Evolutionary conservation across 2,113 vertebrate genomes (phyloP), one percentile per base, ranked within the genome.

Genomic region (Eubucco bourcierii): DNA sequence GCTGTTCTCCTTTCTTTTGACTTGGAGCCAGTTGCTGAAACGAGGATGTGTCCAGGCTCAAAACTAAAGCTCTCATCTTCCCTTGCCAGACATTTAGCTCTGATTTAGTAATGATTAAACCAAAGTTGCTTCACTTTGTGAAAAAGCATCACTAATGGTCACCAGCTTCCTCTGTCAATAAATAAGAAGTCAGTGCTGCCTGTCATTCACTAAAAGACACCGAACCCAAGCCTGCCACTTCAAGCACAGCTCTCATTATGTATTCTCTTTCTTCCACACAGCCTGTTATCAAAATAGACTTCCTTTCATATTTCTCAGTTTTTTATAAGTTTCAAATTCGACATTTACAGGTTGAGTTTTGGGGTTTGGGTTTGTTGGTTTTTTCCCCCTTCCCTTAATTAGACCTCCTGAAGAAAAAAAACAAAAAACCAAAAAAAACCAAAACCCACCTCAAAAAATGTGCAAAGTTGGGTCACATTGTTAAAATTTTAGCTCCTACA

Each of bases 211-310:
- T 91, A 55, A 93, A 94, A 95, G 83, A 81, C 75, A 83, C n/a
- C 68, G 78, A 90, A 85, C 29, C 55, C 34, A 77, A 87, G 60
- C 21, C 79, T 94, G 83, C 39, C 89, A 88, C 92, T 94, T 95
- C 39, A 94, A 82, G 44, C 77, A 70, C 71, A 67, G 67, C 31
- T 96, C 81, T 96, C 90, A 92, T 96, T 95, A 96, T 91, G 91
- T 94, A 97, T 97, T 97, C 97, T 81, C 94, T 96, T 95, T 97
- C 80, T 95, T 93, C 87, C 76, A 52, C 73, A 86, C 31, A 90
- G 53, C 29, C 52, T 3, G 34, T 33, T 95, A 94, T 95, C 90
- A 87, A 94, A 96, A 94, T 59, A 95, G 66, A 84, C 29, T 84
- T 71, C 52, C 91, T 95, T 96, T 96, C 93, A 95, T 89, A 96